Base-by-base conservation (phyloP, 2,797 vertebrate genomes). In the Squalus acanthias region DNA sequence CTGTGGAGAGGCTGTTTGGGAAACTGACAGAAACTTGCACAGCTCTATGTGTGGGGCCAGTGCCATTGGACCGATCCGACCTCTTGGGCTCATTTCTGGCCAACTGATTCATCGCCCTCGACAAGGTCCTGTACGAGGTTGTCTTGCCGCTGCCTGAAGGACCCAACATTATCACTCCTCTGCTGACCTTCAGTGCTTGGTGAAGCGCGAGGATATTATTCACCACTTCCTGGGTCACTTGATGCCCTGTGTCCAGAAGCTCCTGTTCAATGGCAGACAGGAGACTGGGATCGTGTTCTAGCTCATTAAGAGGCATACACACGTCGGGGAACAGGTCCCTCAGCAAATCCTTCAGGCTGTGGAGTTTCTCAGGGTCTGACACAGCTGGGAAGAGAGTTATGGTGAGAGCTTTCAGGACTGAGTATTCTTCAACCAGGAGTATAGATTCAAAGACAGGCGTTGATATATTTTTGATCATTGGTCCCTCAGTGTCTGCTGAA, bases 71-170 rank as follows among this genome's bases (percentile, higher is more conserved):
- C n/a, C 12, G 2, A n/a, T 63, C 57, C 12, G 60, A 17, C 13
- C 0, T 12, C 12, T 7, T 17, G 3, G 26, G 70, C 3, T 46
- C 89, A 65, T 96, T 88, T 82, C 79, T 97, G 57, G 96, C 97
- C 97, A 98, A 97, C 82, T 89, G 97, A 96, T 98, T 98, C 82
- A 98, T 97, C 10, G 98, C 98, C 96, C 97, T 98, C 96, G 98
- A 98, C 69, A 99, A 97, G 96, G 97, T 96, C 46, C 70, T 96
- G 98, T 98, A 98, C 96, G 98, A 98, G 63, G 98, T 97, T 46
- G 98, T 98, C 96, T 99, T 99, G 76, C 99, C 99, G 87, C 98
- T 98, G 13, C 99, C 99, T 0, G 97, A 82, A 1, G 98, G 98
- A 6, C 99, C 99, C n/a, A 98, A 96, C 53, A 99, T 98, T 29